phyloP scores from a whole-genome alignment of 2,888 invertebrate species.

The Caradrina kadenii region DNA sequence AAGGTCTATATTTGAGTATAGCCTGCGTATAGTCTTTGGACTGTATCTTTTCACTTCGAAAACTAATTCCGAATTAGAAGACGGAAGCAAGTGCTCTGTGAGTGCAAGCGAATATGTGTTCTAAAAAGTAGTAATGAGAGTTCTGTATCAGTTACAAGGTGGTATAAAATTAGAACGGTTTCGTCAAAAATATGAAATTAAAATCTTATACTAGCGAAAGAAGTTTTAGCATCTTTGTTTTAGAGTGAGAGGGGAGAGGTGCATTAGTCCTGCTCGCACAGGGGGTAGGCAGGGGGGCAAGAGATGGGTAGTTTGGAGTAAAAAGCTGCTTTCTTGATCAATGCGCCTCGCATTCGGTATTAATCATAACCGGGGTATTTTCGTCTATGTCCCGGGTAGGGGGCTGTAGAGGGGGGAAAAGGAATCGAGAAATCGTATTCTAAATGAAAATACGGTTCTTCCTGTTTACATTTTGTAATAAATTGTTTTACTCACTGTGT shows the following conservation, averaged over 20 bases:
- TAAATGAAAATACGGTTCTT: constrained; percentile 90
- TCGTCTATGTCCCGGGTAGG: constrained; percentile 84
- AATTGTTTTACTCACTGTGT: constrained; percentile 88
- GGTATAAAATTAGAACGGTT: constrained; percentile 88
- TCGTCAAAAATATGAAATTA: constrained; percentile 91
- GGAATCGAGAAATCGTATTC: constrained; percentile 87
- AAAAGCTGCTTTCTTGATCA: constrained; percentile 90
- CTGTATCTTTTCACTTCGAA: constrained; percentile 91
- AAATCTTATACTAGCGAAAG: constrained; percentile 91
- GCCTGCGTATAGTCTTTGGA: constrained; percentile 85
- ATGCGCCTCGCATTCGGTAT: constrained; percentile 90
- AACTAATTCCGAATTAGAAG: constrained; percentile 90
- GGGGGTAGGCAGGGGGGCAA: constrained; percentile 73
- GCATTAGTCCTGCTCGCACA: constrained; percentile 88
- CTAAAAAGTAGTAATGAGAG: constrained; percentile 58
- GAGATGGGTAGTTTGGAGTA: constrained; percentile 90
- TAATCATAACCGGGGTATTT: constrained; percentile 91
- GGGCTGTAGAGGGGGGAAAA: constrained; percentile 70
- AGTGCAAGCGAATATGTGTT: constrained; percentile 58
- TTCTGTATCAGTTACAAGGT: constrained; percentile 56
- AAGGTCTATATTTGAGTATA: constrained; percentile 70
- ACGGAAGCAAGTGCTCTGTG: constrained; percentile 85
- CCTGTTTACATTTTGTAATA: constrained; percentile 91
- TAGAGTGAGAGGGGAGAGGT: constrained; percentile 88
- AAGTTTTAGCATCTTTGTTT: constrained; percentile 91